Conservation (phyloP, 2,888 invertebrate genomes). For the Chymomyza procnemis region DNA sequence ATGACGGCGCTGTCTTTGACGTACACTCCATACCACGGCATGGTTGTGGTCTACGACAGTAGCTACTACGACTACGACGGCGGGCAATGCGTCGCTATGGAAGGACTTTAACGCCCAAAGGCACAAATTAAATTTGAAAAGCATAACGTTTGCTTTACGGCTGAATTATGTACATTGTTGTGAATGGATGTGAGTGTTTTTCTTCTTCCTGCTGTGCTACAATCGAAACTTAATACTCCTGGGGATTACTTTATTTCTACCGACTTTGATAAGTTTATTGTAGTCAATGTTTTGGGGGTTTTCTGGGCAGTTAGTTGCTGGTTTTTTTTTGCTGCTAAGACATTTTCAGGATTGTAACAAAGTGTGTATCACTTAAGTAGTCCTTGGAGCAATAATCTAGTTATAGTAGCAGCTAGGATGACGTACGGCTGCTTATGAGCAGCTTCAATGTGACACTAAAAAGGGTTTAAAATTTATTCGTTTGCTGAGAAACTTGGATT, state of each 20-base stretch:
- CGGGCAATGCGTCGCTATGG: neutral
- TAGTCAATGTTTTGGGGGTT: neutral
- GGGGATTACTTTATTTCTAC: neutral
- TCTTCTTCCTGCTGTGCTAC: neutral
- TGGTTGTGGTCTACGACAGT: neutral
- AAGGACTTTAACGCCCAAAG: neutral
- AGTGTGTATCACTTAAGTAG: neutral
- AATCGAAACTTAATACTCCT: neutral
- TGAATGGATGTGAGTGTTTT: neutral
- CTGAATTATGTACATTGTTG: neutral
- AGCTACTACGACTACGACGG: neutral
- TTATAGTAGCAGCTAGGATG: too few relatives aligned
- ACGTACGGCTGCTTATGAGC: neutral
- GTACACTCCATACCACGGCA: neutral
- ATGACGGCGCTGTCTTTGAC: conserved; percentile 34
- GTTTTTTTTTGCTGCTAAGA: neutral
- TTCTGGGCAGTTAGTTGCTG: neutral
- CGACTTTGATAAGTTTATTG: neutral
- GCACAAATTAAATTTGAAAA: neutral
- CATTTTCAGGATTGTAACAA: neutral
- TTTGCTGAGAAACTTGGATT: too few relatives aligned
- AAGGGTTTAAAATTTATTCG: too few relatives aligned
- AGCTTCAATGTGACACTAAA: too few relatives aligned
- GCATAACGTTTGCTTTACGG: conserved; percentile 38
- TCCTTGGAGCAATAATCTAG: too few relatives aligned